Evolutionary conservation across 1,140 invertebrate genomes (phyloP).

Genomic region (Zaprionus taronus): DNA sequence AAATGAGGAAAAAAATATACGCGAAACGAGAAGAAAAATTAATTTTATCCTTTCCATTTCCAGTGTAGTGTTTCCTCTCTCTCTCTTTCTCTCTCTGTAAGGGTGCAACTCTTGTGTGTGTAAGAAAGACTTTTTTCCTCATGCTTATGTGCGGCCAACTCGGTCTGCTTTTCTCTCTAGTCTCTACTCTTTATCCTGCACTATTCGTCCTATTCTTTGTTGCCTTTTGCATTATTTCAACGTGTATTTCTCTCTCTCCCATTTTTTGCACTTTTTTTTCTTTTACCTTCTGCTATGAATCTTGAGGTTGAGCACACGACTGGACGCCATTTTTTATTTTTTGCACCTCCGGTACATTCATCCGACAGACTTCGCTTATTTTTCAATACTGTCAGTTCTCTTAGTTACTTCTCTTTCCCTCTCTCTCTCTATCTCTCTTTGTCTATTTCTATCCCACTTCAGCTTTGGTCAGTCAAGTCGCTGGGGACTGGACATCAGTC

Average conservation of each 20-base stretch:
- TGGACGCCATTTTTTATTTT: slow-evolving; percentile 77
- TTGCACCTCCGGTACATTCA: slow-evolving; percentile 27
- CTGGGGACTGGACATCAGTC: slow-evolving; percentile 54
- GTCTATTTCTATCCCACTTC: neutral
- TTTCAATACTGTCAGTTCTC: slow-evolving; percentile 71
- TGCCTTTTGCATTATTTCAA: slow-evolving; percentile 68
- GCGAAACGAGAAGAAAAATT: slow-evolving; percentile 58
- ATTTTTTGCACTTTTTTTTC: slow-evolving; percentile 37
- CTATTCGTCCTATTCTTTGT: slow-evolving; percentile 31
- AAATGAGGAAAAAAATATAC: slow-evolving; percentile 40
- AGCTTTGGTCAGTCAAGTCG: slow-evolving; percentile 61
- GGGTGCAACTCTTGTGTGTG: slow-evolving; percentile 12
- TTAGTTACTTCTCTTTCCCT: neutral
- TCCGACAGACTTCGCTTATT: slow-evolving; percentile 45
- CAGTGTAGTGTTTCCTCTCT: slow-evolving; percentile 34
- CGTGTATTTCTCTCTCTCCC: slow-evolving; percentile 43
- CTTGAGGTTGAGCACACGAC: slow-evolving; percentile 72
- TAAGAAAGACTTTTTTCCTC: slow-evolving; percentile 18
- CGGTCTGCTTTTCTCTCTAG: slow-evolving; percentile 34
- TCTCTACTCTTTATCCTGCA: neutral
- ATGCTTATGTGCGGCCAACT: slow-evolving; percentile 32
- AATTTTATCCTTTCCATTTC: slow-evolving; percentile 77
- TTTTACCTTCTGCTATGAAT: slow-evolving; percentile 69
- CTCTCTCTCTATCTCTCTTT: neutral
- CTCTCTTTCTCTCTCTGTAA: slow-evolving; percentile 12